A percentile compares a stretch with the other conserved stretches of the same genome.
Evolutionary conservation across 2,113 vertebrate genomes (phyloP).

Genomic region (Cryptotis parvus): DNA sequence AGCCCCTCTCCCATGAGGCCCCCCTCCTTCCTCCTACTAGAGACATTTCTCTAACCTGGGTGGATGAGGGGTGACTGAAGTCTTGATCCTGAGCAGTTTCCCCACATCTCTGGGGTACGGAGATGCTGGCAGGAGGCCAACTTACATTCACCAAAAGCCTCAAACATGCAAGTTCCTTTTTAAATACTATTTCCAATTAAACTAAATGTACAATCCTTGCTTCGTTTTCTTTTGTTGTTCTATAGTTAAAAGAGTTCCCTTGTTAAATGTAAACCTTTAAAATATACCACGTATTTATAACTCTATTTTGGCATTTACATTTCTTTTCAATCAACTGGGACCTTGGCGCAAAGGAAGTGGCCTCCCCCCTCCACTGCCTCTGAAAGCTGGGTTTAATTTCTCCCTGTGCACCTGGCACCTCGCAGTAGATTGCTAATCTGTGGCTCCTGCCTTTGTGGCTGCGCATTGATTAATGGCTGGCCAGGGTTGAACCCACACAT

Average conservation of each 20-base stretch:
- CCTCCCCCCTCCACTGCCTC: neutral
- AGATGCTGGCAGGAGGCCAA: neutral
- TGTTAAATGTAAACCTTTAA: slow-evolving; percentile 44
- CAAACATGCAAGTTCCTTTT: neutral
- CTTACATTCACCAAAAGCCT: neutral
- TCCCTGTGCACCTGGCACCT: neutral
- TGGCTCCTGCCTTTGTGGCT: slow-evolving; percentile 53
- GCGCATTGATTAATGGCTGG: slow-evolving; percentile 74
- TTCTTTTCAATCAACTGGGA: slow-evolving; percentile 4
- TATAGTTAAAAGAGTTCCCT: slow-evolving; percentile 15
- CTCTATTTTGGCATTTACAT: slow-evolving; percentile 18
- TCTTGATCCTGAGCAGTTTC: neutral
- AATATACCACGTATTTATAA: slow-evolving; percentile 27
- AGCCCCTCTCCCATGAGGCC: neutral
- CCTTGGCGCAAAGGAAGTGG: slow-evolving; percentile 7
- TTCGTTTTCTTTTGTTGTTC: neutral
- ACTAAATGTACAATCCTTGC: neutral
- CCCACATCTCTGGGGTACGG: neutral
- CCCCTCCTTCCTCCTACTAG: too few species aligned
- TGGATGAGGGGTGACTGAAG: neutral
- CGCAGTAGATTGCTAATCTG: slow-evolving; percentile 33
- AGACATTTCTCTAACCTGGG: neutral
- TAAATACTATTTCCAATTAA: neutral
- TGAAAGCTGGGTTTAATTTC: slow-evolving; percentile 61
- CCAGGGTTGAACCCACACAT: slow-evolving; percentile 72